Evolutionary conservation across 2,797 vertebrate genomes (phyloP).

Genomic region (Zalophus californianus): DNA sequence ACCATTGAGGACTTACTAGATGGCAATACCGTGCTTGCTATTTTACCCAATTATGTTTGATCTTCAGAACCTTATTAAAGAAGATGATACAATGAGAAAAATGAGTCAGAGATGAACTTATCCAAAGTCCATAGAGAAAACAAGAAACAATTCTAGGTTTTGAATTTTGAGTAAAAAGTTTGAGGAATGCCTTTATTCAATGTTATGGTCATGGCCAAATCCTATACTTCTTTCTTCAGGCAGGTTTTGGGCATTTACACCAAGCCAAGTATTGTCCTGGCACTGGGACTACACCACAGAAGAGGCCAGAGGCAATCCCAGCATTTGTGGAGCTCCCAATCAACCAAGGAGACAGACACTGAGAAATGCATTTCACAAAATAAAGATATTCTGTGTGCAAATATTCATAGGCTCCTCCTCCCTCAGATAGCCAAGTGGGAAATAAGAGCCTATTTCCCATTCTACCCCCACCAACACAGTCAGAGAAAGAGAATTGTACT

Average conservation of each 20-base stretch:
- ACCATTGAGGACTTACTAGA: background rate
- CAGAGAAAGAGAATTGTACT: background rate
- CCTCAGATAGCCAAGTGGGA: background rate
- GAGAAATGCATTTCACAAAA: background rate
- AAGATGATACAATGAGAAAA: background rate
- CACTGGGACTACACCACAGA: background rate
- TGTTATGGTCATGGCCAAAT: background rate
- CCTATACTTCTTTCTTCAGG: background rate
- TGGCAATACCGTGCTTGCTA: background rate
- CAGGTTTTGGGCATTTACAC: background rate
- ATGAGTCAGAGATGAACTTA: background rate
- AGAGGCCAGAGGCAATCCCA: background rate
- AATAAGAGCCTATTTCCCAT: background rate
- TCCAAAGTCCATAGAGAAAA: background rate
- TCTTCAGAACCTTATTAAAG: background rate
- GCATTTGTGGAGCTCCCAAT: background rate
- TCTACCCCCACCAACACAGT: background rate
- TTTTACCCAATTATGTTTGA: background rate
- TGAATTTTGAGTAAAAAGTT: background rate
- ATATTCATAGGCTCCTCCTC: background rate
- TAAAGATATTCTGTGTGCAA: background rate
- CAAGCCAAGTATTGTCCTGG: background rate
- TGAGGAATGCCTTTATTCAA: slow-evolving; percentile 14
- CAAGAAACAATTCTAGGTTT: slow-evolving; percentile 42
- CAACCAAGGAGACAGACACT: background rate